Percentiles rank a stretch among this genome's conserved stretches.
Conservation (phyloP, 2,888 invertebrate species). For the Erebia epiphron region DNA sequence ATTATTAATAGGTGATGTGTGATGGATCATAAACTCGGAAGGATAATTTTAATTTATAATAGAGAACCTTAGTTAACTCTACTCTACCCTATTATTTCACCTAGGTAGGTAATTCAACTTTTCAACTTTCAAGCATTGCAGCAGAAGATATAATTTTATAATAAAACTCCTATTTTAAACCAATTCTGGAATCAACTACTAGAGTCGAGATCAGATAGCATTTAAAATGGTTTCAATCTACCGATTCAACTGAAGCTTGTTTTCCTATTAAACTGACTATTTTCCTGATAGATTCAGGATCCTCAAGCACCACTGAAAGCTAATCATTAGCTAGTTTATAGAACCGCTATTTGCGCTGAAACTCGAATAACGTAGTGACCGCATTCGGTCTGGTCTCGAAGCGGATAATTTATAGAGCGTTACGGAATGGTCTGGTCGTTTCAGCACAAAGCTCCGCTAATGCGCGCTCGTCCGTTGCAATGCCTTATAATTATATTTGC, state of each 20-base stretch:
- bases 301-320: conserved; percentile 7
- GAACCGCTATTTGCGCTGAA: conserved; percentile 17
- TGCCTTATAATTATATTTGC: conserved; percentile 75
- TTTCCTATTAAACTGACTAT: no score
- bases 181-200: neutral
- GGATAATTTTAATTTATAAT: no score
- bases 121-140: no score
- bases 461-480: conserved; percentile 68
- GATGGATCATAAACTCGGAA: no score
- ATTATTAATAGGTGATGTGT: no score
- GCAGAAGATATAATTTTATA: neutral
- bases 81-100: no score
- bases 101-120: no score
- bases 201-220: neutral
- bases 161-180: neutral
- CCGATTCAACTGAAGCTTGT: neutral
- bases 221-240: neutral
- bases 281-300: neutral
- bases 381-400: conserved; percentile 48
- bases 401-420: conserved; percentile 66
- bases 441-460: conserved; percentile 73
- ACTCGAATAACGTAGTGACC: conserved; percentile 15
- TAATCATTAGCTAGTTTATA: conserved; percentile 1
- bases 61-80: no score
- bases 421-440: conserved; percentile 75